Conservation (phyloP, 30 jellyfish, hydroid and myxozoan species). For the Pseudorhiza aurosa region DNA sequence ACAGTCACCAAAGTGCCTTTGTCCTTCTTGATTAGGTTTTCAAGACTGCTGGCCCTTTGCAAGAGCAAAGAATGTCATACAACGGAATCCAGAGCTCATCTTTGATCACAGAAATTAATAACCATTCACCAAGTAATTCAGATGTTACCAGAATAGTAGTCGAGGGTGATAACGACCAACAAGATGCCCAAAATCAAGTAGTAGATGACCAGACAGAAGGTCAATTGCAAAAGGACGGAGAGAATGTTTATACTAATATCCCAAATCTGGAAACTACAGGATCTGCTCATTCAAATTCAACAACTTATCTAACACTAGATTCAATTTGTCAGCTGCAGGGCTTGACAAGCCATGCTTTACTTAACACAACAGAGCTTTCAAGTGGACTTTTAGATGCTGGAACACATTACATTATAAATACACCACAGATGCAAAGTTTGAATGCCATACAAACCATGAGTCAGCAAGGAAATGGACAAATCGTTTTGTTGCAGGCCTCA, state of each 20-base stretch:
- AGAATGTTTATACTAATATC: conserved; percentile 1
- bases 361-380: conserved; percentile 26
- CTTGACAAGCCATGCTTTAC: conserved; percentile 33
- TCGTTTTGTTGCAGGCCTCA: conserved; percentile 44
- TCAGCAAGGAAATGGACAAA: conserved; percentile 54
- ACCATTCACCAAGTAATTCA: neutral
- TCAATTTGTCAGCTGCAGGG: conserved; percentile 14
- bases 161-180: neutral
- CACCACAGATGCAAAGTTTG: conserved; percentile 22
- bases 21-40: neutral
- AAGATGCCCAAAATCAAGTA: neutral
- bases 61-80: neutral
- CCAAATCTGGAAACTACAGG: conserved; percentile 31
- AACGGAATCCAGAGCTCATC: neutral
- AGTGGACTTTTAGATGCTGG: conserved; percentile 31
- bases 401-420: conserved; percentile 41
- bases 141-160: neutral
- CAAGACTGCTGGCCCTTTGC: neutral
- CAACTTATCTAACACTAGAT: conserved; percentile 42
- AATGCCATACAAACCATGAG: conserved; percentile 19
- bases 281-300: conserved; percentile 1
- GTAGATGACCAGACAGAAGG: neutral
- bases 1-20: too few relatives aligned
- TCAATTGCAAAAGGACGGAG: neutral
- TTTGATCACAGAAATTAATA: neutral